Conservation (phyloP, 2,113 vertebrate species). For the Eolophus roseicapilla region DNA sequence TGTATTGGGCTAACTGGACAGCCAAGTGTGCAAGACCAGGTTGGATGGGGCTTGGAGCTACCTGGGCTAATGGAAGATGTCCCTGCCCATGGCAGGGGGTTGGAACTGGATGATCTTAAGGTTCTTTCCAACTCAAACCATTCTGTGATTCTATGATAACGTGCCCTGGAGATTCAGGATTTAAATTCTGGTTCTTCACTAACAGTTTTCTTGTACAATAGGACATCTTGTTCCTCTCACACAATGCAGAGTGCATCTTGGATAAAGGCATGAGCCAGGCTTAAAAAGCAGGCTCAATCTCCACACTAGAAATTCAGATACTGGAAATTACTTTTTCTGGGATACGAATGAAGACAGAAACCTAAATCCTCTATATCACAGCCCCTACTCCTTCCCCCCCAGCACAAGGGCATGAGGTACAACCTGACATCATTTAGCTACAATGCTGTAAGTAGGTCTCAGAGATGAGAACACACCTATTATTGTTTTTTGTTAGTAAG, state of each 20-base stretch:
- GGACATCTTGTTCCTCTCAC: background rate
- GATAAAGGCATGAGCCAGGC: background rate
- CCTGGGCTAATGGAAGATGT: background rate
- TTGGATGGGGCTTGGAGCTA: background rate
- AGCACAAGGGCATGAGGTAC: fast-evolving
- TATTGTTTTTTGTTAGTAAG: fast-evolving
- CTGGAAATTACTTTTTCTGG: background rate
- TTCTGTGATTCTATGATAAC: background rate
- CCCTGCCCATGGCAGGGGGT: background rate
- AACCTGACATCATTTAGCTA: background rate
- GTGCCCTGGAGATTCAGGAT: background rate
- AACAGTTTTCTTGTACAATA: background rate
- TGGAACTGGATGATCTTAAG: background rate
- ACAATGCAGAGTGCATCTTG: fast-evolving
- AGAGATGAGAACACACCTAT: background rate
- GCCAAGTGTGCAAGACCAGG: background rate
- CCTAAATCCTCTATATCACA: background rate
- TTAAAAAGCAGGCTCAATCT: background rate
- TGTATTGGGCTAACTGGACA: background rate
- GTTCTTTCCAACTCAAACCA: background rate
- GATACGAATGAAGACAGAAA: background rate
- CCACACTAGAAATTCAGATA: background rate
- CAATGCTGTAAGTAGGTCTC: fast-evolving
- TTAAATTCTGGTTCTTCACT: background rate
- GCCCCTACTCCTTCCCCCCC: background rate